Percentiles rank a stretch among this genome's conserved stretches.
Evolutionary conservation across 2,113 vertebrate species (phyloP).

Genomic region (Mustelus asterias): DNA sequence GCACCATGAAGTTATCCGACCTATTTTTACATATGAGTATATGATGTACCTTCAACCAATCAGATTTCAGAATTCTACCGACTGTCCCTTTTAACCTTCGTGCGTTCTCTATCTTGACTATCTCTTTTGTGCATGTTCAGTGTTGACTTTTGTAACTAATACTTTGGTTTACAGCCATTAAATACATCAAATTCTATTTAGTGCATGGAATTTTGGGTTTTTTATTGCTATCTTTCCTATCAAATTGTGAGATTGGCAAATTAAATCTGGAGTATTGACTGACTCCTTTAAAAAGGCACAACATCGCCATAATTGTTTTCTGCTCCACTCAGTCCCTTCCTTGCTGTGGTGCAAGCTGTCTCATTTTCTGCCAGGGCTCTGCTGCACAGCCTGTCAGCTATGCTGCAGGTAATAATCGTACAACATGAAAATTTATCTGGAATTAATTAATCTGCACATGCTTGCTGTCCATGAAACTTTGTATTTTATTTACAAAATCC

Average conservation of each 20-base stretch:
- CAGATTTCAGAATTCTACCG: not conserved
- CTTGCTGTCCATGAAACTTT: not conserved
- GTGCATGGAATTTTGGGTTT: not conserved
- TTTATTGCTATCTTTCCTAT: not conserved
- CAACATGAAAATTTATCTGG: not conserved
- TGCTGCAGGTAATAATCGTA: not conserved
- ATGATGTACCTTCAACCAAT: not conserved
- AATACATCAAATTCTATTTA: not conserved
- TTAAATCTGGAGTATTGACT: not conserved
- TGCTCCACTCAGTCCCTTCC: not conserved
- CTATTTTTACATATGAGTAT: not conserved
- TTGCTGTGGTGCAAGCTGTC: not conserved
- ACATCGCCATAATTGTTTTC: not conserved
- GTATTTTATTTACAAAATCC: not conserved
- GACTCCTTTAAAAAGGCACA: not conserved
- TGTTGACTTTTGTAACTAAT: not conserved
- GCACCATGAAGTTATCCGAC: not conserved
- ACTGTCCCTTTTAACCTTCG: not conserved
- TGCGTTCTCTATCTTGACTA: not conserved
- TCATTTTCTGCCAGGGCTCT: not conserved
- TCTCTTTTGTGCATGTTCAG: not conserved
- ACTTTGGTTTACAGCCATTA: too few species aligned
- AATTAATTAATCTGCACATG: not conserved
- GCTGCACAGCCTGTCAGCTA: not conserved
- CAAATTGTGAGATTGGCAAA: not conserved